Evolutionary conservation across 2,888 invertebrate genomes (phyloP), one percentile per base, ranked within the genome.

Genomic region (Rhingia rostrata): DNA sequence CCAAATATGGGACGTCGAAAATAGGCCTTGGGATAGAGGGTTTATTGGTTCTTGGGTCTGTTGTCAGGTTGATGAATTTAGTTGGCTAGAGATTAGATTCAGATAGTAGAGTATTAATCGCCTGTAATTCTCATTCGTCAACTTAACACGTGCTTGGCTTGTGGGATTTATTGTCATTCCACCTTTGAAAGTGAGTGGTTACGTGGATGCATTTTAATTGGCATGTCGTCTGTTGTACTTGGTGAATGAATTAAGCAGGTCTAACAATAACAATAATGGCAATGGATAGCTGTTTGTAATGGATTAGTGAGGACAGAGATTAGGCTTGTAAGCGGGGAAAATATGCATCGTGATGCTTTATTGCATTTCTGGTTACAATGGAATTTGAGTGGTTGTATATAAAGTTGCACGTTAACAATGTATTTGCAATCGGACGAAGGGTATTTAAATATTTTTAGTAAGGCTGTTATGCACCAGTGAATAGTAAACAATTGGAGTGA

Each of bases 81-180:
- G 43, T 5, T 5, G 6, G 33, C 12, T 32, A 35, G 6, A 30
- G 51, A 64, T 64, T 51, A 54, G 33, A 32, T 53, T 67, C 43
- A 43, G 22, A 12, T 22, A 14, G 4, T 32, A 4, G 5, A 4
- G 51, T 45, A 53, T 33, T 67, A 67, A 69, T 37, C 45, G 37
- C 37, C 37, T 67, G 43, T 54, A 67, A 56, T 45, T 45, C 54
- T 35, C 39, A 41, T 32, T 32, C 14, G 53, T 0, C 5, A 5
- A 30, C 10, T 30, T 35, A 37, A 33, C 67, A 69, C 67, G 67
- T 69, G 67, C 56, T 67, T 43, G 51, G 67, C 56, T 67, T 43
- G 51, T 43, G 30, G 32, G 30, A 51, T 51, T 39, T 53, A 37
- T 51, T n/a, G 41, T 32, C 9, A 39, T n/a, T 22, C 5, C 9